Percentiles rank a stretch among this genome's conserved stretches.
phyloP scores from a whole-genome alignment of 2,888 invertebrate species.

The Myathropa florea region DNA sequence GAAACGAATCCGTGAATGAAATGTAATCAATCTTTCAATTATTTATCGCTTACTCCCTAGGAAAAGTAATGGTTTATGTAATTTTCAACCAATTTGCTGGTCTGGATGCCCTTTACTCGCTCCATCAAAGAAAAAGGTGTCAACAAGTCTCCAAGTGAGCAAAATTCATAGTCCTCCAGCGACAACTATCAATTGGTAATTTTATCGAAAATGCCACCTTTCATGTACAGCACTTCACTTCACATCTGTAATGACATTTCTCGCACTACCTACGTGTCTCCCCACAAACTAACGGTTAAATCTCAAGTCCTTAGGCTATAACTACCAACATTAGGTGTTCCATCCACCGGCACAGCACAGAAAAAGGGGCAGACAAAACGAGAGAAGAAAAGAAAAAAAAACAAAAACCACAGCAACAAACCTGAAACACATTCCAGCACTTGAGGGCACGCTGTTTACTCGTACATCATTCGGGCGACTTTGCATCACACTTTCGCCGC shows the following conservation, averaged over 20 bases:
- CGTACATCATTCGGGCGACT: conserved; percentile 32
- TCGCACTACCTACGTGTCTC: not conserved
- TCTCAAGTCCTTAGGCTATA: conserved; percentile 27
- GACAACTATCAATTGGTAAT: conserved; percentile 4
- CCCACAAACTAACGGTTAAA: not conserved
- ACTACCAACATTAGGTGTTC: conserved; percentile 15
- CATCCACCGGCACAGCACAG: not conserved
- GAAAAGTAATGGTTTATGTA: not conserved
- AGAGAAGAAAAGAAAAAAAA: not conserved
- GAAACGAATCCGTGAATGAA: too few relatives aligned
- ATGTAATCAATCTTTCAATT: too few relatives aligned
- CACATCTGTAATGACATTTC: conserved; percentile 28
- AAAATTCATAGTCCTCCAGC: not conserved
- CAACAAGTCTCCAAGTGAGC: not conserved
- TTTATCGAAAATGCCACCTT: conserved; percentile 17
- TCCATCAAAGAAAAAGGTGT: not conserved
- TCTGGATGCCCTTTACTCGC: not conserved
- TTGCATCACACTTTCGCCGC: conserved; percentile 52
- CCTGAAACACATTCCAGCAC: conserved; percentile 13
- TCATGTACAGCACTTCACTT: conserved; percentile 1
- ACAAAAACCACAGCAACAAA: not conserved
- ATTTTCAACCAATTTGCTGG: not conserved
- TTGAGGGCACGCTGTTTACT: conserved; percentile 3
- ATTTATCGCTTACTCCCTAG: too few relatives aligned
- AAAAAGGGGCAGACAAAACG: not conserved